phyloP scores from a whole-genome alignment of 2,113 vertebrate species.

The Orthonyx spaldingii region DNA sequence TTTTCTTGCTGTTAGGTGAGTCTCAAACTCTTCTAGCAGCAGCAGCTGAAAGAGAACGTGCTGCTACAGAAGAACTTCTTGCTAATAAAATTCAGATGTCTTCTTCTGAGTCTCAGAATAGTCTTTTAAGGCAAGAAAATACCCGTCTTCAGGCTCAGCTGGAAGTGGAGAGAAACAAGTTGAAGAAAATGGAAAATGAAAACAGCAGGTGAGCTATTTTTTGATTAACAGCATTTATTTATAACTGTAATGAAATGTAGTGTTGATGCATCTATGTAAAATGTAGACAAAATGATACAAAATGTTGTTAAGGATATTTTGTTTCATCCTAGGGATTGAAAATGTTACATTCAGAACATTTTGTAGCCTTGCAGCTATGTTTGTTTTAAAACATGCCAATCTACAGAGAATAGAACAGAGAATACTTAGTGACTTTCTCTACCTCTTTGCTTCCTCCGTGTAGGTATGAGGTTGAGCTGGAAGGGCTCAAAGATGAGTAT shows the following conservation, averaged over 20 bases:
- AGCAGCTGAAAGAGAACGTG: constrained; percentile 89
- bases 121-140: constrained; percentile 89
- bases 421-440: neutral
- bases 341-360: neutral
- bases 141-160: constrained; percentile 82
- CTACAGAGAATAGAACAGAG: neutral
- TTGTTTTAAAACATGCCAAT: neutral
- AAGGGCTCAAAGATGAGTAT: constrained; percentile 88
- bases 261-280: neutral
- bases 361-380: neutral
- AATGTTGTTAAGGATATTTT: neutral
- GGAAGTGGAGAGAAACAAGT: constrained; percentile 82
- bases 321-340: neutral
- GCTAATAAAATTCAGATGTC: constrained; percentile 84
- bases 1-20: constrained; percentile 74
- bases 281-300: neutral
- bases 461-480: constrained; percentile 89
- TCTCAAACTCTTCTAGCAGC: constrained; percentile 89
- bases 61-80: constrained; percentile 87
- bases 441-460: neutral
- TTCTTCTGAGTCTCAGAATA: constrained; percentile 90
- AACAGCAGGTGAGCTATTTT: constrained; percentile 79
- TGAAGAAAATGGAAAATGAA: constrained; percentile 90
- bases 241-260: neutral
- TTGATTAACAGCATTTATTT: neutral